Evolutionary conservation across 2,797 vertebrate species (phyloP), one percentile per base, ranked within the genome.

Genomic region (Rhinichthys osculus): DNA sequence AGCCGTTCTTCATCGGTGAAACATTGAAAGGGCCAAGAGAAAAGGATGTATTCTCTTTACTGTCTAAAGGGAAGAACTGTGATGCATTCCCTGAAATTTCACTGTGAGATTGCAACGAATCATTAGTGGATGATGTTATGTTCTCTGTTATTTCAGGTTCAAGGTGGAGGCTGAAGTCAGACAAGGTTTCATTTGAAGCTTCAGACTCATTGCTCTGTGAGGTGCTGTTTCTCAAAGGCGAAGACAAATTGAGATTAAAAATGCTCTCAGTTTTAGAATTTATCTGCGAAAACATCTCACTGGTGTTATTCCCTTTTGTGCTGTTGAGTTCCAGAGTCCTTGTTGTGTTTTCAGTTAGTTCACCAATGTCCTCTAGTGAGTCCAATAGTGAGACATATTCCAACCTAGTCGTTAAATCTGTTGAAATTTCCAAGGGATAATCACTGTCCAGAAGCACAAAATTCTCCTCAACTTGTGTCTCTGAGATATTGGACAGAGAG

Each of bases 381-480:
- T 16, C 59, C 82, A 64, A 69, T 72, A 38, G 54, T 62, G 73
- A 77, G 10, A 77, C 62, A 40, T 80, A 47, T 50, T 83, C 71
- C 54, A 70, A 70, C 66, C 44, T 57, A 78, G 72, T 69, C 8
- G n/a, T 27, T 23, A 17, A 59, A 57, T 85, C 17, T 16, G 21
- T 72, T 19, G 42, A 33, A 50, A 52, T 88, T 17, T 85, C 77
- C 38, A 59, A 50, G n/a, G 62, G 14, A 81, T 73, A 33, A 57
- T 14, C 47, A 80, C 23, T 7, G 42, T 83, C 83, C 70, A 91
- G 76, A 9, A 89, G 88, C 52, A 90, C 87, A 87, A 90, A 80
- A 33, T 90, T 83, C 70, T 89, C 85, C n/a, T 84, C 42, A 21
- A 69, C 76, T 64, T 77, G 47, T 54, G 64, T 27, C 1, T 84